A percentile compares a stretch with the other conserved stretches of the same genome.
These are phyloP conservation scores for Melitaea cinxia DNA, from an alignment of 1,140 invertebrate species.

Conservation along the genomic window DNA sequence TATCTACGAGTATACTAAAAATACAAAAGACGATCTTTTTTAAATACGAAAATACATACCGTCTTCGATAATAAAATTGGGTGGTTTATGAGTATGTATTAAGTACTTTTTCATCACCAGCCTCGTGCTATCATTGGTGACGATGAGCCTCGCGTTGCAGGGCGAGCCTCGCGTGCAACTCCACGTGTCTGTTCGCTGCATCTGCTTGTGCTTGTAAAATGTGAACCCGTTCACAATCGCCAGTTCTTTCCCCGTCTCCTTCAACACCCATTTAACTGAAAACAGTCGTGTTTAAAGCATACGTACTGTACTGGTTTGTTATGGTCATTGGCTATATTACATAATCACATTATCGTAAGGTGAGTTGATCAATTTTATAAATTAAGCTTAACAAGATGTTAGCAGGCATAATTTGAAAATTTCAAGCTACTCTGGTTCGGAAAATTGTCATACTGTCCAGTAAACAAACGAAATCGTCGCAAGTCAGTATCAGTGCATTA, in stretches of 20 bases:
- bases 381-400: no score
- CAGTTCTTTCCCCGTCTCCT: slow-evolving; percentile 40
- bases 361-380: no score
- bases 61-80: slow-evolving; percentile 42
- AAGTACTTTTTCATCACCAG: slow-evolving; percentile 31
- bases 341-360: no score
- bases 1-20: no score
- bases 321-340: no score
- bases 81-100: slow-evolving; percentile 44
- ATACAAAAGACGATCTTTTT: no score
- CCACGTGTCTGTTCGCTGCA: slow-evolving; percentile 40
- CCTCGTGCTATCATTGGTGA: slow-evolving; percentile 32
- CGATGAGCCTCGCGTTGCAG: slow-evolving; percentile 43
- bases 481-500: no score
- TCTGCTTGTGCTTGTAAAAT: slow-evolving; percentile 46
- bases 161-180: slow-evolving; percentile 46
- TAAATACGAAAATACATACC: slow-evolving; percentile 20
- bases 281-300: not conserved
- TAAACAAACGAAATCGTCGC: no score
- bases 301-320: not conserved
- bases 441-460: no score
- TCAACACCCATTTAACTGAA: slow-evolving; percentile 41
- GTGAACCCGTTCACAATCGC: slow-evolving; percentile 49
- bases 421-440: no score
- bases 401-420: no score